phyloP scores from a whole-genome alignment of 2,113 vertebrate species.

The Hystrix brachyura region DNA sequence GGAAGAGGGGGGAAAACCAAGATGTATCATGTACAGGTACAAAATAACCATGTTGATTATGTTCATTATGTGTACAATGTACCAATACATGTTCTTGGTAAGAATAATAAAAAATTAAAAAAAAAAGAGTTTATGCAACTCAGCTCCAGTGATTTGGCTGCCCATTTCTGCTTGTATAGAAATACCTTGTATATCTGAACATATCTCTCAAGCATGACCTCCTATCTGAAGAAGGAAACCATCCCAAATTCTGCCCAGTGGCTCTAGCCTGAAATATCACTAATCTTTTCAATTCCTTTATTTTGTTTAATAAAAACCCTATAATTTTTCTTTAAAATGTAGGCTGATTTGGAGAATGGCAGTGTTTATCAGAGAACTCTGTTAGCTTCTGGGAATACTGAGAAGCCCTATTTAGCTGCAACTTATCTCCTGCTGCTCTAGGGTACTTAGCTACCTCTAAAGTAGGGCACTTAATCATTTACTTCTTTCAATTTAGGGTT shows the following conservation, averaged over 20 bases:
- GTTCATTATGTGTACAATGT: too few species aligned
- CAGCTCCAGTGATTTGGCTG: not conserved
- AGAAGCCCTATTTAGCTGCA: not conserved
- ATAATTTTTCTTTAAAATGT: not conserved
- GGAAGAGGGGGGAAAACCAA: too few species aligned
- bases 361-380: not conserved
- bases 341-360: not conserved
- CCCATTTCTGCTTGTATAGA: not conserved
- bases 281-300: not conserved
- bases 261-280: not conserved
- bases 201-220: too few species aligned
- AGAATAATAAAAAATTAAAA: too few species aligned
- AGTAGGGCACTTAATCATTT: not conserved
- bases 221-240: not conserved
- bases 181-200: not conserved
- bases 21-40: too few species aligned
- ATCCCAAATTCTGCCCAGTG: not conserved
- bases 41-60: too few species aligned
- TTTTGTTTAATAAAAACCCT: not conserved
- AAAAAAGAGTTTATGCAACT: not conserved
- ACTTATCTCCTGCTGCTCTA: not conserved
- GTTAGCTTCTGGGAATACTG: not conserved
- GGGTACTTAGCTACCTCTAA: not conserved
- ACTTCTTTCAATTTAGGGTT: not conserved
- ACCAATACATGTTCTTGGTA: too few species aligned